Evolutionary conservation across 2,113 vertebrate species (phyloP).

Genomic region (Halcyon senegalensis): DNA sequence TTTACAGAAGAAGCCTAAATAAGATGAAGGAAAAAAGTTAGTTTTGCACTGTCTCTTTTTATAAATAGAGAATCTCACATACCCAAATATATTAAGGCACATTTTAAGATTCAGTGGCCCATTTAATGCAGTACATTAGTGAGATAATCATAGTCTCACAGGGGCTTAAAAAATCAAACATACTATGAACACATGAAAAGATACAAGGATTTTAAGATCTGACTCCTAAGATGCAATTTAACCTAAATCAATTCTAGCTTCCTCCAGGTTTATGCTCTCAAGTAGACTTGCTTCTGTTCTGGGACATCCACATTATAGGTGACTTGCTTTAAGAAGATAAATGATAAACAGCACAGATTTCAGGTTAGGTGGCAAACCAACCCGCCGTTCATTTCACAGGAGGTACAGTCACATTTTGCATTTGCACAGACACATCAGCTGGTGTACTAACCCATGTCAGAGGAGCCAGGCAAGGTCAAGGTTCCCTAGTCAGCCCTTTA

Average conservation of each 20-base stretch:
- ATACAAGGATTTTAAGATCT: not conserved
- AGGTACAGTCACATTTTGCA: not conserved
- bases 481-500: not conserved
- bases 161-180: not conserved
- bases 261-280: not conserved
- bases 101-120: not conserved
- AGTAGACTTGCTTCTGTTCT: not conserved
- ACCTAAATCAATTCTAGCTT: not conserved
- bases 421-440: not conserved
- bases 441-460: not conserved
- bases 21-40: not conserved
- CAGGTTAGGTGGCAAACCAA: not conserved
- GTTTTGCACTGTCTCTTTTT: not conserved
- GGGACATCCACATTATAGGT: not conserved
- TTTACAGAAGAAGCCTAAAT: slow-evolving; percentile 68
- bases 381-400: not conserved
- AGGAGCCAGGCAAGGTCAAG: not conserved
- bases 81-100: not conserved
- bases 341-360: not conserved
- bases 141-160: not conserved
- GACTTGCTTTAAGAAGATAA: not conserved
- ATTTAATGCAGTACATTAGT: not conserved
- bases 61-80: not conserved
- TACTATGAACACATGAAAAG: not conserved
- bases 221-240: not conserved